Evolutionary conservation across 1,140 invertebrate species (phyloP), one percentile per base, ranked within the genome.

Genomic region (Laupala kohalensis): DNA sequence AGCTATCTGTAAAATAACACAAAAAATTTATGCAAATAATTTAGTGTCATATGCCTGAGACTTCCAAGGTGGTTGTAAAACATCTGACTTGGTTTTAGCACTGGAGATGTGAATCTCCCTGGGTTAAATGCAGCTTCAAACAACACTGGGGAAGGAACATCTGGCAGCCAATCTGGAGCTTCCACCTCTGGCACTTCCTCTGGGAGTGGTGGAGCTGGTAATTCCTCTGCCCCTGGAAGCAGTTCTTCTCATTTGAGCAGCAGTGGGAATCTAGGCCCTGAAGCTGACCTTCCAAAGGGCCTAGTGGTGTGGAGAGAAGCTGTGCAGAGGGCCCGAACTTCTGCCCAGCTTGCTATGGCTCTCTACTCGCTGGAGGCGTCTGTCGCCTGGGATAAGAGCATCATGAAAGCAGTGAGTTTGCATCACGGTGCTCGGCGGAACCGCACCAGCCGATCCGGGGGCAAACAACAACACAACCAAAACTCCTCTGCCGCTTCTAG

Each of bases 311-410:
- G 96, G 96, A 86, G 96, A 0, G 92, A 95, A 75, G 93, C 93
- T 0, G 90, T 97, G 0, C 81, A 86, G 1, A 86, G 89, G 27
- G 90, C 92, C 25, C 88, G 88, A 75, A 95, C 93, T 5, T 90
- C 95, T 0, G 91, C 94, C 0, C 94, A 97, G 78, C 83, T 98
- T 12, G 92, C 93, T 5, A 91, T 98, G 90, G 90, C 92, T 75
- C 83, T 96, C 62, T 92, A 94, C 76, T 91, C 93, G 75, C 85
- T 98, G 26, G 95, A 97, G 78, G 89, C 90, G 24, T 93, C 90
- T 77, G 94, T 98, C 76, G 94, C 95, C 26, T 98, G 96, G 96
- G 96, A 98, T 82, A 98, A 97, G 83, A 96, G 94, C 83, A 96
- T 97, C 77, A 98, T 98, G 96, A 97, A 97, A 88, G 95, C 95